A percentile compares a stretch with the other conserved stretches of the same genome.
These are phyloP conservation scores for Drosophila sordidula DNA, from an alignment of 2,888 invertebrate species.

Conservation along the genomic window DNA sequence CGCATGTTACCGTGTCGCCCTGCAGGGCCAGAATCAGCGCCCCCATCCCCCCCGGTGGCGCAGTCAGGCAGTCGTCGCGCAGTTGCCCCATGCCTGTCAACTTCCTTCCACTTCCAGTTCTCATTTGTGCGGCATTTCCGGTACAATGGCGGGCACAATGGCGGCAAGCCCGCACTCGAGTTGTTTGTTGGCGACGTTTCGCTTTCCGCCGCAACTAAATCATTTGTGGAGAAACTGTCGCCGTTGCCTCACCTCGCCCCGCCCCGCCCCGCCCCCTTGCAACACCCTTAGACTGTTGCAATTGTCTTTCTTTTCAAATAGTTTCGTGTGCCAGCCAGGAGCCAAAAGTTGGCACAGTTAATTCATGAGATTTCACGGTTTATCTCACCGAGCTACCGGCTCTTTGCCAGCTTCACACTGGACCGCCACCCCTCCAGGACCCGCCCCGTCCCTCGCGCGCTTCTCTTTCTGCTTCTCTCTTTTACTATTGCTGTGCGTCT, in stretches of 20 bases:
- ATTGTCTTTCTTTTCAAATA: constrained; percentile 79
- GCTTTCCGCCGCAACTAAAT: constrained; percentile 76
- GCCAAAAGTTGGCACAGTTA: constrained; percentile 73
- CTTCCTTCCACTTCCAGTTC: constrained; percentile 79
- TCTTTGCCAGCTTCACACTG: constrained; percentile 7
- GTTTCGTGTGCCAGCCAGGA: constrained; percentile 60
- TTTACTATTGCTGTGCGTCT: constrained; percentile 27
- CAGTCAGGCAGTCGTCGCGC: constrained; percentile 1
- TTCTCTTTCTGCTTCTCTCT: neutral
- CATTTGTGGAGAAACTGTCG: constrained; percentile 62
- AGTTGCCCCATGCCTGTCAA: constrained; percentile 55
- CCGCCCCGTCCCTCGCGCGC: neutral
- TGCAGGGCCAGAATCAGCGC: neutral
- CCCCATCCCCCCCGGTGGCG: neutral
- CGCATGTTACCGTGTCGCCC: constrained; percentile 39
- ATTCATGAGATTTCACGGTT: constrained; percentile 79
- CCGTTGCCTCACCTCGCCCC: constrained; percentile 11
- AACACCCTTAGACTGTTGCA: constrained; percentile 46
- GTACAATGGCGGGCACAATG: constrained; percentile 72
- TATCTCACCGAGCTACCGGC: constrained; percentile 60
- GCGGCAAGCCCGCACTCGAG: constrained; percentile 60
- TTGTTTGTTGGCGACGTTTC: constrained; percentile 79
- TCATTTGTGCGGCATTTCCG: constrained; percentile 80
- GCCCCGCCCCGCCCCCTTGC: neutral
- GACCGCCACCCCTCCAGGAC: neutral